phyloP scores from a whole-genome alignment of 2,113 vertebrate species.

The Bostrychus sinensis region DNA sequence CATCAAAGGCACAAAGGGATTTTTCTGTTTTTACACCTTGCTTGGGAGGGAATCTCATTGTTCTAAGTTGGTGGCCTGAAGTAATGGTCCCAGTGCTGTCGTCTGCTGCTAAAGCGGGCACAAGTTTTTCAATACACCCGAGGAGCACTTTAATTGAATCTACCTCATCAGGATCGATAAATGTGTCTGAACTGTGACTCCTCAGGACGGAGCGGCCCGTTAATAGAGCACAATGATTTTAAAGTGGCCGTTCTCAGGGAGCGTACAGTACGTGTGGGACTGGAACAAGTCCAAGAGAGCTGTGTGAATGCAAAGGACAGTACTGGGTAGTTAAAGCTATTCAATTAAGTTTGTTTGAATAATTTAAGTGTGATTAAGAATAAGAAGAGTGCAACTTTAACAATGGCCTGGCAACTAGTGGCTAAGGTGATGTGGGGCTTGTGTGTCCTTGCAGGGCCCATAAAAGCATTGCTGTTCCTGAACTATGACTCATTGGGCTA shows the following conservation, averaged over 20 bases:
- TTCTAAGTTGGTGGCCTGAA: conserved; percentile 36
- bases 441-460: no score
- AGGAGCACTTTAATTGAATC: conserved; percentile 71
- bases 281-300: conserved; percentile 18
- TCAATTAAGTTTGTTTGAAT: not conserved
- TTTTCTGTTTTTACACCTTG: conserved; percentile 23
- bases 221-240: conserved; percentile 57
- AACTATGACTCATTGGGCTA: no score
- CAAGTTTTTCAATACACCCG: conserved; percentile 66
- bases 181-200: conserved; percentile 61
- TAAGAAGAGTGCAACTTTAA: not conserved
- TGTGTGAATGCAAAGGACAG: not conserved
- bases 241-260: conserved; percentile 46
- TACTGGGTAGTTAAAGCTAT: not conserved
- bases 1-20: conserved; percentile 27
- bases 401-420: no score
- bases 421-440: no score
- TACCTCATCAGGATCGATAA: conserved; percentile 67
- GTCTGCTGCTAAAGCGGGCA: conserved; percentile 43
- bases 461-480: no score
- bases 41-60: conserved; percentile 41
- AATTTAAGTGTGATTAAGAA: not conserved
- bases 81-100: conserved; percentile 42
- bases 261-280: conserved; percentile 9
- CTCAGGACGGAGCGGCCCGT: conserved; percentile 43